A percentile compares a stretch with the other conserved stretches of the same genome.
Evolutionary conservation across 2,888 invertebrate genomes (phyloP).

Genomic region (Amphipoea lucens): DNA sequence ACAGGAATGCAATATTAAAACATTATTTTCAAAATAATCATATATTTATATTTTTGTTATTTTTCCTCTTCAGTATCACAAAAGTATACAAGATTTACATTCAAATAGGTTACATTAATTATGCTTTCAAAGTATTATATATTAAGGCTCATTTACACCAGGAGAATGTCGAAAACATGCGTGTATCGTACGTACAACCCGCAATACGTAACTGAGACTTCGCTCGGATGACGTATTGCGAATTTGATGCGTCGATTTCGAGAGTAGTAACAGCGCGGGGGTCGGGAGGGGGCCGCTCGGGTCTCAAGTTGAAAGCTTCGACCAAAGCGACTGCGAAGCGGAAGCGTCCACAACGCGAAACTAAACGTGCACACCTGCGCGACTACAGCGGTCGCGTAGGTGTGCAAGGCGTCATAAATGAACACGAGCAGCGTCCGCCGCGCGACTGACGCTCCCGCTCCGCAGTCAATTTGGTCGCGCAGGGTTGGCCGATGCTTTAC

Average conservation of each 20-base stretch:
- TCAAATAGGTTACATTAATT: constrained; percentile 61
- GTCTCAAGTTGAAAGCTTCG: too few species aligned
- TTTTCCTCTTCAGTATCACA: constrained; percentile 66
- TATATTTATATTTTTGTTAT: constrained; percentile 66
- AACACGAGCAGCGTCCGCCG: background rate
- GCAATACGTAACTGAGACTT: background rate
- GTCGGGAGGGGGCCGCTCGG: background rate
- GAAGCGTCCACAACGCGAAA: background rate
- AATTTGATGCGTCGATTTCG: background rate
- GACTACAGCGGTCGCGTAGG: too few species aligned
- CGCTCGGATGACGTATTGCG: background rate
- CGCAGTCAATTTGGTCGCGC: too few species aligned
- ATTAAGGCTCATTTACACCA: constrained; percentile 13
- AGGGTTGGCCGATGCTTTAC: too few species aligned
- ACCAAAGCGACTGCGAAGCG: background rate
- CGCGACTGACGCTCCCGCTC: background rate
- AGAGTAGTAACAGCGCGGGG: background rate
- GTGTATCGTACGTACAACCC: background rate
- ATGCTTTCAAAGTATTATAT: constrained; percentile 51
- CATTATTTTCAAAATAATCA: constrained; percentile 64
- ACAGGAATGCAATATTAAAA: constrained; percentile 20
- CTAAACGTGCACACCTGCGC: too few species aligned
- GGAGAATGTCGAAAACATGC: background rate
- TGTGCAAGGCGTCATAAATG: background rate
- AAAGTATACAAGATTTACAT: constrained; percentile 71